Evolutionary conservation across 1,140 invertebrate genomes (phyloP).

Genomic region (Cotesia typhae): DNA sequence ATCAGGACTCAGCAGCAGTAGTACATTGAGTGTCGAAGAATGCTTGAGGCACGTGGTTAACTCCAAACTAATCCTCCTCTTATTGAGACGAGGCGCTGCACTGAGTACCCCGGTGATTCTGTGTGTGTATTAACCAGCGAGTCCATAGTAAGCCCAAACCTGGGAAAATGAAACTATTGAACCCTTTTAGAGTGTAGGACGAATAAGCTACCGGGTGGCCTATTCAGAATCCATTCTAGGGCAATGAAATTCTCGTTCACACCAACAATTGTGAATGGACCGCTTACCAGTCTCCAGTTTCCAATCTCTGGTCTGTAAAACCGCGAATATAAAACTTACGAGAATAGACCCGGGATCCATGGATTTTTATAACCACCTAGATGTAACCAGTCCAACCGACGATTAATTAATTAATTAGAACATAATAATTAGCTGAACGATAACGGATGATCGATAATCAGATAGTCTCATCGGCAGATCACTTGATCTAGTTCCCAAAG

Average conservation of each 20-base stretch:
- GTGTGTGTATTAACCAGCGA: conserved; percentile 6
- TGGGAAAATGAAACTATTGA: conserved; percentile 24
- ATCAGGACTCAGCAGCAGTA: background rate
- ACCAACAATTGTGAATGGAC: conserved; percentile 33
- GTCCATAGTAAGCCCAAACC: background rate
- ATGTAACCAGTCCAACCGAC: background rate
- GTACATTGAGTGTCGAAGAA: background rate
- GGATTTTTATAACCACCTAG: no score
- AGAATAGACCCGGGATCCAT: no score
- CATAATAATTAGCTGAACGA: no score
- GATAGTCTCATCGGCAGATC: no score
- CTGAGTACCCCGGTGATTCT: background rate
- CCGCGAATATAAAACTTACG: background rate
- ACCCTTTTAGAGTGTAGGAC: background rate
- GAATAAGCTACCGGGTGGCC: conserved; percentile 4
- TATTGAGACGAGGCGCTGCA: background rate
- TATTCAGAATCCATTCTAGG: conserved; percentile 38
- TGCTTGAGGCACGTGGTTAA: conserved; percentile 15
- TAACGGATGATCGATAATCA: no score
- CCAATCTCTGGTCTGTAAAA: background rate
- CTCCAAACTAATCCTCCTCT: conserved; percentile 25
- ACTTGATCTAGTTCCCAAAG: no score
- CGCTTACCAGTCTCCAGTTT: conserved; percentile 15
- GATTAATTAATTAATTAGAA: background rate
- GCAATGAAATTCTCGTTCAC: conserved; percentile 36